phyloP scores from a whole-genome alignment of 1,140 invertebrate species.

The Acromyrmex heyeri region DNA sequence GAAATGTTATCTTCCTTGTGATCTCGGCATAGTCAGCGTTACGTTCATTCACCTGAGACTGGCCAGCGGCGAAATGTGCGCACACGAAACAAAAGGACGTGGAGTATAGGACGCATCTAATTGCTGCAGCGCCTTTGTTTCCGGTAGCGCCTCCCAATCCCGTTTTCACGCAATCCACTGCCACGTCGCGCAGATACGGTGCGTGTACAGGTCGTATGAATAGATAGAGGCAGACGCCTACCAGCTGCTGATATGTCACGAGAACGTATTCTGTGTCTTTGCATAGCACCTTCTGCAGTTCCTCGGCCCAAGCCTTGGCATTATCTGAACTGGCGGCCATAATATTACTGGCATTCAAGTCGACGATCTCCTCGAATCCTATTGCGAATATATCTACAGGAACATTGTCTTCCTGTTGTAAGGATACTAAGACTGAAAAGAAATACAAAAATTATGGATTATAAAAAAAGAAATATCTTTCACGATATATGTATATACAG shows the following conservation, averaged over 20 bases:
- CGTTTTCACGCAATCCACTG: constrained; percentile 98
- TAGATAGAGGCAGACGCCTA: constrained; percentile 98
- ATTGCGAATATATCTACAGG: constrained; percentile 98
- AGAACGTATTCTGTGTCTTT: constrained; percentile 96
- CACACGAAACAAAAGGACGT: constrained; percentile 99
- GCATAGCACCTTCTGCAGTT: constrained; percentile 97
- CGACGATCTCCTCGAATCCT: constrained; percentile 99
- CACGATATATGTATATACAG: not conserved
- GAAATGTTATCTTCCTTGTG: constrained; percentile 96
- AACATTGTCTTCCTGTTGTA: constrained; percentile 87
- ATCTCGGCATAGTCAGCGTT: constrained; percentile 99
- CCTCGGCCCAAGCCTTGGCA: constrained; percentile 97
- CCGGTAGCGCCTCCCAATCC: constrained; percentile 98
- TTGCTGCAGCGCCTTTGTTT: constrained; percentile 99
- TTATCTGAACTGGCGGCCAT: constrained; percentile 98
- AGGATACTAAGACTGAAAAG: constrained; percentile 87
- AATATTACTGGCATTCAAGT: constrained; percentile 99
- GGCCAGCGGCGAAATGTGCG: constrained; percentile 99
- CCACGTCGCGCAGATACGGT: constrained; percentile 96
- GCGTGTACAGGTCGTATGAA: constrained; percentile 96
- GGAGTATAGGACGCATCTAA: constrained; percentile 96
- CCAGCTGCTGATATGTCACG: constrained; percentile 98
- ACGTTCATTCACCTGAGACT: constrained; percentile 97
- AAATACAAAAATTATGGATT: not conserved
- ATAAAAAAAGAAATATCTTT: constrained; percentile 16